Evolutionary conservation across 2,113 vertebrate genomes (phyloP).

Genomic region (Gavia stellata): DNA sequence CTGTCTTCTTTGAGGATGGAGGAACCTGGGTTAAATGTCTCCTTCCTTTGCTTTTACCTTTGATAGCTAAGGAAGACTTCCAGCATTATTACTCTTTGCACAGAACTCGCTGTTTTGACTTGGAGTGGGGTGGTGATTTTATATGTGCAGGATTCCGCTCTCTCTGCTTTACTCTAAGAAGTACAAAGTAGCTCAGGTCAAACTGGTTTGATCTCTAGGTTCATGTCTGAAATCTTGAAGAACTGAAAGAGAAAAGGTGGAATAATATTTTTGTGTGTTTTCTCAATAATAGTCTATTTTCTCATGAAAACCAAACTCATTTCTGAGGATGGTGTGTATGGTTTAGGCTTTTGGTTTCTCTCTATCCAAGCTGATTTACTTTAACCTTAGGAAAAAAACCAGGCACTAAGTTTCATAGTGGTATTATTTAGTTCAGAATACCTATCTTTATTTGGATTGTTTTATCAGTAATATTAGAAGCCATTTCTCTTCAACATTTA

Average conservation of each 20-base stretch:
- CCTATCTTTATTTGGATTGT: not conserved
- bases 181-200: not conserved
- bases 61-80: not conserved
- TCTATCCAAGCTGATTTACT: not conserved
- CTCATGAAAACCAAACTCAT: not conserved
- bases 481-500: not conserved
- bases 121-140: not conserved
- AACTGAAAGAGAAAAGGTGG: not conserved
- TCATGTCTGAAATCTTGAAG: not conserved
- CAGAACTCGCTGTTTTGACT: not conserved
- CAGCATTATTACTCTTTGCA: not conserved
- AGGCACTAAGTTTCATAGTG: not conserved
- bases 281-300: not conserved
- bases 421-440: not conserved
- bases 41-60: not conserved
- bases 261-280: not conserved
- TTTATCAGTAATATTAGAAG: not conserved
- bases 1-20: not conserved
- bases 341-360: not conserved
- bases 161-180: not conserved
- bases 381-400: not conserved
- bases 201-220: not conserved
- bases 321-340: not conserved
- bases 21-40: not conserved
- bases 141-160: not conserved